Percentiles rank a stretch among this genome's conserved stretches.
Evolutionary conservation across 2,113 vertebrate genomes (phyloP).

Genomic region (Vidua macroura): DNA sequence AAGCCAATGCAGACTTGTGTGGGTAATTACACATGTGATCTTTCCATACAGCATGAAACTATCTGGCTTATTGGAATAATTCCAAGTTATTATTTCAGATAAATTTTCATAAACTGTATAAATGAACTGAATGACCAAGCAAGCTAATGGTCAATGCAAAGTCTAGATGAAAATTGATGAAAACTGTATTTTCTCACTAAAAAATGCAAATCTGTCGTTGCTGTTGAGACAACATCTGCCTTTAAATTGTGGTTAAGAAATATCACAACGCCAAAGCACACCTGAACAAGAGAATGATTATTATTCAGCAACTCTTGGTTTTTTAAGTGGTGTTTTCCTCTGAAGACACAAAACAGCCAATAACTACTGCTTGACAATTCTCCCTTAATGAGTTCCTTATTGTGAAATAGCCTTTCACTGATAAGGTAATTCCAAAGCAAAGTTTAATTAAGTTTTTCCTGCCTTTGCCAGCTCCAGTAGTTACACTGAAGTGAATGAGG

Average conservation of each 20-base stretch:
- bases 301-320: not conserved
- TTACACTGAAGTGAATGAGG: not conserved
- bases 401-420: not conserved
- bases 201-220: not conserved
- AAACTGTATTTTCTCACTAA: not conserved
- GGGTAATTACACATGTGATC: not conserved
- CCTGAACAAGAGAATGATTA: not conserved
- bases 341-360: not conserved
- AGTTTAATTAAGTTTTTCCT: not conserved
- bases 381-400: not conserved
- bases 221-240: not conserved
- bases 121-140: not conserved
- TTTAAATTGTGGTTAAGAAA: not conserved
- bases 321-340: not conserved
- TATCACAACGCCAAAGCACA: not conserved
- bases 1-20: not conserved
- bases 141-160: not conserved
- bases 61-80: not conserved
- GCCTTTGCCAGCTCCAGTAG: not conserved
- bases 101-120: not conserved
- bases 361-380: not conserved
- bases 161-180: not conserved
- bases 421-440: not conserved
- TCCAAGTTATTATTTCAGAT: not conserved
- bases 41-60: not conserved